These are phyloP conservation scores for Erpetoichthys calabaricus DNA, from an alignment of 2,797 vertebrate genomes.

Conservation along the genomic window DNA sequence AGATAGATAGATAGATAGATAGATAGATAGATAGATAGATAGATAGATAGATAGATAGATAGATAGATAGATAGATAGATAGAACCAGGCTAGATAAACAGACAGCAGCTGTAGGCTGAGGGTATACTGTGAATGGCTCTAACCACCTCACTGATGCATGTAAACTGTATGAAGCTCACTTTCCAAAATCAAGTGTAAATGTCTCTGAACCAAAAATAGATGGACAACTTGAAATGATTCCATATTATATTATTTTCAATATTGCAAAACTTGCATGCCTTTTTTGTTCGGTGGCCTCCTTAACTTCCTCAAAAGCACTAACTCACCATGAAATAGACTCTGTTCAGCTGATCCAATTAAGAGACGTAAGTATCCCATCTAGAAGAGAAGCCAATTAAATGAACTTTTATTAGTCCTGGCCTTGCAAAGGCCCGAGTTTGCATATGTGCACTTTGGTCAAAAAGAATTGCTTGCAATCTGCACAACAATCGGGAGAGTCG, in stretches of 20 bases:
- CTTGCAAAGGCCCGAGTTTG: background rate
- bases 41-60: too few relatives aligned
- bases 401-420: background rate
- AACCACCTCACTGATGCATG: too few relatives aligned
- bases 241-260: background rate
- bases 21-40: too few relatives aligned
- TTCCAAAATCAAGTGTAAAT: background rate
- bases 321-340: background rate
- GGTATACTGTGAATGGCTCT: too few relatives aligned
- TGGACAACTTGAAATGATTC: background rate
- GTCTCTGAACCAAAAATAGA: background rate
- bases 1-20: too few relatives aligned
- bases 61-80: too few relatives aligned
- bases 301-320: background rate
- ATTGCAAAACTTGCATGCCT: background rate
- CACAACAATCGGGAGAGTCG: conserved; percentile 4
- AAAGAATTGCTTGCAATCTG: background rate
- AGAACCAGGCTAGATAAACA: too few relatives aligned
- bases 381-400: background rate
- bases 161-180: conserved; percentile 3
- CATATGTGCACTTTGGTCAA: conserved; percentile 4
- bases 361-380: background rate
- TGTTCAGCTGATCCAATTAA: background rate
- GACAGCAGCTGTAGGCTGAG: too few relatives aligned
- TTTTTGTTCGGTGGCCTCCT: background rate